Conservation (phyloP, 2,888 invertebrate species). For the Caenorhabditis uteleia region DNA sequence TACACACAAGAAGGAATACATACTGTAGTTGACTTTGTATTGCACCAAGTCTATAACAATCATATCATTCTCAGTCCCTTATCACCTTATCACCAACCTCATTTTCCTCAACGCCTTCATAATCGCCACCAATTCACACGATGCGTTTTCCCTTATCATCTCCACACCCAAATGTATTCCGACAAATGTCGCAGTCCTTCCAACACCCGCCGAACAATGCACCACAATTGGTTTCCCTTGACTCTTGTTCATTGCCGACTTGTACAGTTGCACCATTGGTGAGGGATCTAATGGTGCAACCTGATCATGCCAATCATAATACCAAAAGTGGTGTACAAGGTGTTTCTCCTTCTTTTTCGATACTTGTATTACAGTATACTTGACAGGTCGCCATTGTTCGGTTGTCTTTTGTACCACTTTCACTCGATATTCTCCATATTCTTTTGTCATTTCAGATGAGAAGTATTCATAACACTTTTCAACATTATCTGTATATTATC, state of each 20-base stretch:
- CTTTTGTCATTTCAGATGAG: background rate
- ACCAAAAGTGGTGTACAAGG: conserved; percentile 25
- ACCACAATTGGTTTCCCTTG: conserved; percentile 17
- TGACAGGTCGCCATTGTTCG: conserved; percentile 24
- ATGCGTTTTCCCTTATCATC: conserved; percentile 19
- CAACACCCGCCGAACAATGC: conserved; percentile 37
- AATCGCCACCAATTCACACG: conserved; percentile 7
- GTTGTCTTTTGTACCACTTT: conserved; percentile 13
- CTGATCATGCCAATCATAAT: conserved; percentile 38
- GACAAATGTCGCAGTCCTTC: conserved; percentile 31
- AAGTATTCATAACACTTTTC: conserved; percentile 30
- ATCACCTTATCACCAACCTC: conserved; percentile 9
- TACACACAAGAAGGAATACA: conserved; percentile 10
- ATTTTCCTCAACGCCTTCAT: conserved; percentile 23
- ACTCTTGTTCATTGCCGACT: conserved; percentile 10
- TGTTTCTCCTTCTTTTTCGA: conserved; percentile 19
- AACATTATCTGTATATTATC: background rate
- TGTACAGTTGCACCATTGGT: conserved; percentile 24
- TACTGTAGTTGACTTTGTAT: conserved; percentile 37
- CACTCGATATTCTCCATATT: conserved; percentile 26
- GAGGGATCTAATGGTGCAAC: conserved; percentile 29
- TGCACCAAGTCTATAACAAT: conserved; percentile 5
- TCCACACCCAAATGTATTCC: conserved; percentile 21
- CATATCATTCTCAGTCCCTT: background rate
- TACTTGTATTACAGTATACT: conserved; percentile 11